Conservation (phyloP, 1,140 invertebrate species). For the Papilio xuthus region DNA sequence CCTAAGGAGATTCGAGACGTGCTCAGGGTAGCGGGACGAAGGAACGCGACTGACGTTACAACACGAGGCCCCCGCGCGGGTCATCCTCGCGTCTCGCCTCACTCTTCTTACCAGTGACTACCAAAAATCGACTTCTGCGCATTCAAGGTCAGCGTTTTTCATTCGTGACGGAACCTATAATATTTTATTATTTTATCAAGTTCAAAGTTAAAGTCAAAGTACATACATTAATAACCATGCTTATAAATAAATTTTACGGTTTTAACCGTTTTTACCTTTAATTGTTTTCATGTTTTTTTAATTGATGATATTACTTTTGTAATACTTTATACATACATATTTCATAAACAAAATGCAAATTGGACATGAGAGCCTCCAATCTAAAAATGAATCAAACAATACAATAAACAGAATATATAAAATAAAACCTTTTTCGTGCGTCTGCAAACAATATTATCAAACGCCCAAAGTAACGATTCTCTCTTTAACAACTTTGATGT, state of each 20-base stretch:
- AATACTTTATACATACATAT: not conserved
- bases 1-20: too few species aligned
- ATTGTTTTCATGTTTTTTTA: not conserved
- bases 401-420: not conserved
- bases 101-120: too few species aligned
- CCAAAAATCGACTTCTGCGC: too few species aligned
- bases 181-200: too few species aligned
- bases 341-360: not conserved
- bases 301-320: not conserved
- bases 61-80: too few species aligned
- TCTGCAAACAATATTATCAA: conserved; percentile 17
- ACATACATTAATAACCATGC: not conserved
- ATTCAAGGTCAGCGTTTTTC: too few species aligned
- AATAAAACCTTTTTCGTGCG: conserved; percentile 1
- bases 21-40: too few species aligned
- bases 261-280: not conserved
- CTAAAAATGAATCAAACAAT: too few species aligned
- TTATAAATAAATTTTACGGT: not conserved
- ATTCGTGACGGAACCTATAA: too few species aligned
- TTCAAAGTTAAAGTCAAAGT: not conserved
- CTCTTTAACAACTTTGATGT: conserved; percentile 14
- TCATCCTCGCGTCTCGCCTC: too few species aligned
- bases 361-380: too few species aligned
- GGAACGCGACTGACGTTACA: too few species aligned
- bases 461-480: not conserved